Evolutionary conservation across 2,113 vertebrate genomes (phyloP), one percentile per base, ranked within the genome.

Genomic region (Ceratotherium simum): DNA sequence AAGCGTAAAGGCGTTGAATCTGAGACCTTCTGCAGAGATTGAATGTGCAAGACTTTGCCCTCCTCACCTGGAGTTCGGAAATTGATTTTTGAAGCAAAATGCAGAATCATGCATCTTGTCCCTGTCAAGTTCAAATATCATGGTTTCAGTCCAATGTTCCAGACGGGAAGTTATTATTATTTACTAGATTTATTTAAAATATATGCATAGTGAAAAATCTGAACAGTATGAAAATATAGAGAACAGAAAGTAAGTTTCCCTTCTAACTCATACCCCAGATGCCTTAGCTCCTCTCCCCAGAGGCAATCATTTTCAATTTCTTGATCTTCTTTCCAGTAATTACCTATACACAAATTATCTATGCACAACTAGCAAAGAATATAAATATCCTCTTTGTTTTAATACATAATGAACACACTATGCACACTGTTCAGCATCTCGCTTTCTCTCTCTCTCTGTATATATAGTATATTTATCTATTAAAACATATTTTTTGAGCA

Each of bases 171-270:
- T 82, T 92, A 39, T 48, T 69, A 58, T 72, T 84, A 85, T 62
- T 69, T 83, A 46, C 14, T 84, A 62, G 70, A 64, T 64, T 56
- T 70, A 97, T 70, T 76, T 89, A 62, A 94, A 58, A 86, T 81
- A 27, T 56, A 20, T 18, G n/a, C 5, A 67, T 16, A 80, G 31
- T 51, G 31, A 94, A 96, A 94, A 75, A 12, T 60, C 8, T 33
- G 25, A 75, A 48, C 27, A 67, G 4, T 81, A 39, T 73, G 33
- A 81, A 88, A 67, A 56, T 51, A 39, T 33, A 48, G 51, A 60
- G 12, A 33, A 86, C 4, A 86, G 4, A 83, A 48, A 39, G 6
- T 72, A 73, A 72, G 6, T 81, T 86, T 56, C 17, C 25, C 39
- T 91, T 51, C 10, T 33, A 58, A 67, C 12, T 65, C 39, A 29